A percentile compares a stretch with the other conserved stretches of the same genome.
Conservation (phyloP, 2,797 vertebrate genomes). For the Eutrigla gurnardus region DNA sequence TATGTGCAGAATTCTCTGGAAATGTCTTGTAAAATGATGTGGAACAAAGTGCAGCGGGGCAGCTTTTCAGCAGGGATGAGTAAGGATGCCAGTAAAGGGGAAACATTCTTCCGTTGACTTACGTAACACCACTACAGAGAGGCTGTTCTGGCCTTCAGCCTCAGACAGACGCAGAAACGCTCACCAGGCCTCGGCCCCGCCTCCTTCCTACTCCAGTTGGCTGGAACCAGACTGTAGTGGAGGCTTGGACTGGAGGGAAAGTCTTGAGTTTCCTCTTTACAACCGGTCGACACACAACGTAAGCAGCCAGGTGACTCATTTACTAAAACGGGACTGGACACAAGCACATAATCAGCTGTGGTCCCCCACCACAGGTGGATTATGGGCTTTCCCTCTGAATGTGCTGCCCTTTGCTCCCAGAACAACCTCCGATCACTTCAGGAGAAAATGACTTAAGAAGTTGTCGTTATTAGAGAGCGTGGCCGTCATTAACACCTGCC, state of each 20-base stretch:
- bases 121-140: slow-evolving; percentile 77
- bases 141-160: slow-evolving; percentile 73
- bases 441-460: slow-evolving; percentile 52
- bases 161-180: slow-evolving; percentile 43
- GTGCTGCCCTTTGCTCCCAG: background rate
- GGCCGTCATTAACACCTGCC: slow-evolving; percentile 69
- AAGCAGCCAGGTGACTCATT: slow-evolving; percentile 55
- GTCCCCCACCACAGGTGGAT: slow-evolving; percentile 21
- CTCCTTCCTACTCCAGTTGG: slow-evolving; percentile 59
- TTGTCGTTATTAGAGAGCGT: slow-evolving; percentile 59
- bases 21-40: background rate
- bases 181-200: slow-evolving; percentile 56
- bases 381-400: slow-evolving; percentile 5
- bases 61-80: slow-evolving; percentile 62
- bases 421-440: slow-evolving; percentile 52
- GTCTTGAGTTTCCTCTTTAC: slow-evolving; percentile 64
- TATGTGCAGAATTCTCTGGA: slow-evolving; percentile 16
- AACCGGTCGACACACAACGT: background rate
- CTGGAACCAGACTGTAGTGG: slow-evolving; percentile 59
- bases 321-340: slow-evolving; percentile 36
- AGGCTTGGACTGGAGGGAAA: slow-evolving; percentile 57
- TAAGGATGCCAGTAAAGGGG: slow-evolving; percentile 69
- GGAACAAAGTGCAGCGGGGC: slow-evolving; percentile 28
- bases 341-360: slow-evolving; percentile 38
- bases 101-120: slow-evolving; percentile 75